These are phyloP conservation scores for Tolmerus cingulatus DNA, from an alignment of 2,888 invertebrate genomes.

Conservation along the genomic window DNA sequence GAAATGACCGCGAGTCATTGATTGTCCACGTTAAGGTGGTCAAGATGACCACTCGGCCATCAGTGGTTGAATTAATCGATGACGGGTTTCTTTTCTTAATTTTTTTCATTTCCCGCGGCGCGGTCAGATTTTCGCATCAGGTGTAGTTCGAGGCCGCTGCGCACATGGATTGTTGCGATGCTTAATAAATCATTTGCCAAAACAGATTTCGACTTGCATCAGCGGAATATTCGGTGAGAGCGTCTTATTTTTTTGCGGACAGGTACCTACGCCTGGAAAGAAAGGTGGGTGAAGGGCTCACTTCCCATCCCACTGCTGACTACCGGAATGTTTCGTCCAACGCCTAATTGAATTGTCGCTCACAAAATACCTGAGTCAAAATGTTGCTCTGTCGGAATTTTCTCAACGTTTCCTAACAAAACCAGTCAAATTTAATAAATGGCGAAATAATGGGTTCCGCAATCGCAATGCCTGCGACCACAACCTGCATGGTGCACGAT, in stretches of 20 bases:
- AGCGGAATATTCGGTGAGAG: not conserved
- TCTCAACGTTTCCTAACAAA: not conserved
- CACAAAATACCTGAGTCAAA: not conserved
- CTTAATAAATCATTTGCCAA: not conserved
- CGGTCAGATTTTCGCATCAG: not conserved
- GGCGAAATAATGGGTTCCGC: conserved; percentile 22
- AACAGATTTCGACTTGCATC: not conserved
- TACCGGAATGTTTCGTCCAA: not conserved
- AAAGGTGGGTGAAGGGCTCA: not conserved
- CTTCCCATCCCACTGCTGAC: not conserved
- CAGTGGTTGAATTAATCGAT: conserved; percentile 22
- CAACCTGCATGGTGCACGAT: not conserved
- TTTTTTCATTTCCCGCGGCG: not conserved
- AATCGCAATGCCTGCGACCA: conserved; percentile 1
- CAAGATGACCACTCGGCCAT: conserved; percentile 18
- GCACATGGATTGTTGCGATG: not conserved
- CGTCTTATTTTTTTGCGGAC: not conserved
- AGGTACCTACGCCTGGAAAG: not conserved
- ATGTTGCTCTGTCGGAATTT: not conserved
- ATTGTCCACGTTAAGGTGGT: conserved; percentile 23
- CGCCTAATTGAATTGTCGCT: not conserved
- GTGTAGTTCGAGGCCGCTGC: not conserved
- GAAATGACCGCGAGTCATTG: conserved; percentile 18
- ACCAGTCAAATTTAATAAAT: not conserved
- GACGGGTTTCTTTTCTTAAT: conserved; percentile 1